Percentiles rank a stretch among this genome's conserved stretches.
Evolutionary conservation across 2,113 vertebrate genomes (phyloP).

Genomic region (Brachirus orientalis): DNA sequence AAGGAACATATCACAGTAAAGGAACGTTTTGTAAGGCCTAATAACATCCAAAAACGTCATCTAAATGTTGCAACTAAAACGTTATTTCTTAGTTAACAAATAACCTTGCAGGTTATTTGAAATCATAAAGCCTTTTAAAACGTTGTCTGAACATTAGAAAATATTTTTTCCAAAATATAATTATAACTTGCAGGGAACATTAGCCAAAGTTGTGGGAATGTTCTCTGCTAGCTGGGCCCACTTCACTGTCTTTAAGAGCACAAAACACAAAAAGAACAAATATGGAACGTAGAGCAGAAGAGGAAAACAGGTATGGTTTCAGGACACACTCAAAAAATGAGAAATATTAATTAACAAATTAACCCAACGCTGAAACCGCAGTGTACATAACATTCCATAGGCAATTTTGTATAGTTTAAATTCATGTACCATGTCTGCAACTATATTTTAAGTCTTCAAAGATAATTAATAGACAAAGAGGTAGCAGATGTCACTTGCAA

Average conservation of each 20-base stretch:
- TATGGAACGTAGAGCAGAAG: slow-evolving; percentile 47
- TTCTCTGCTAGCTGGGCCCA: no score
- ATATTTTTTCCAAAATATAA: no score
- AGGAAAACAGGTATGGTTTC: slow-evolving; percentile 23
- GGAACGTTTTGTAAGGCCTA: no score
- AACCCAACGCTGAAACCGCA: background rate
- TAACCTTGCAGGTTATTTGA: no score
- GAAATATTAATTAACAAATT: background rate
- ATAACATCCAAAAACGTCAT: no score
- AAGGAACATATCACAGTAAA: no score
- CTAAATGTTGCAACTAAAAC: no score
- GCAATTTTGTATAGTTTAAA: background rate
- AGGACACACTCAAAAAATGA: background rate
- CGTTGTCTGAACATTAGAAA: no score
- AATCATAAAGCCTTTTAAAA: no score
- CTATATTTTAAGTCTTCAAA: slow-evolving; percentile 60
- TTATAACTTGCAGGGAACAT: no score
- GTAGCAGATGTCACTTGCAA: slow-evolving; percentile 41
- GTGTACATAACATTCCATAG: background rate
- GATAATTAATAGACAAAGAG: slow-evolving; percentile 76
- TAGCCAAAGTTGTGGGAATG: no score
- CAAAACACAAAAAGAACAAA: slow-evolving; percentile 69
- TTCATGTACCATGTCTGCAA: background rate
- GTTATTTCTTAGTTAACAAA: no score
- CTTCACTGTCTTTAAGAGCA: slow-evolving; percentile 57